Evolutionary conservation across 2,888 invertebrate genomes (phyloP).

Genomic region (Drosophila formosana): DNA sequence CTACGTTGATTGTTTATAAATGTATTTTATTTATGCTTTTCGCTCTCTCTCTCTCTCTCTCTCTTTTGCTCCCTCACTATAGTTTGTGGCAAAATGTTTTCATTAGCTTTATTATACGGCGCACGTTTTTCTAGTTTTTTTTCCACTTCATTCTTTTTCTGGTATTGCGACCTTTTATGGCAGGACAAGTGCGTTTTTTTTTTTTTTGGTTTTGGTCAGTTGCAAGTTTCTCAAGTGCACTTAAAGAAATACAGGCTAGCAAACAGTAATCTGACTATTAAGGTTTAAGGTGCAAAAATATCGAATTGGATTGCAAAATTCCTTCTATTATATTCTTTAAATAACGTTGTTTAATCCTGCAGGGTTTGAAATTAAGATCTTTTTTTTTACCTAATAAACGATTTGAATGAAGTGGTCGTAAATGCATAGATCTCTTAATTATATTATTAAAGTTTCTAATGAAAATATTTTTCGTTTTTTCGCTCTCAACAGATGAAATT

Average conservation of each 20-base stretch:
- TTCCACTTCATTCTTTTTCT: constrained; percentile 28
- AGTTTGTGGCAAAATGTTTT: constrained; percentile 47
- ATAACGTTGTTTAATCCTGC: too few relatives aligned
- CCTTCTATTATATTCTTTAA: too few relatives aligned
- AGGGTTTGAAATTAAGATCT: too few relatives aligned
- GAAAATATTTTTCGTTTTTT: too few relatives aligned
- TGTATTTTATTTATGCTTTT: constrained; percentile 32
- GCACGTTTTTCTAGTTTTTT: constrained; percentile 60
- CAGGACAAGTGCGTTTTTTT: constrained; percentile 63
- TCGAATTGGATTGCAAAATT: not conserved
- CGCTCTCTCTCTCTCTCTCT: not conserved
- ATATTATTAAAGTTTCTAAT: too few relatives aligned
- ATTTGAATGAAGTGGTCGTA: too few relatives aligned
- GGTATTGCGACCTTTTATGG: constrained; percentile 66
- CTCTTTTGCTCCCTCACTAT: not conserved
- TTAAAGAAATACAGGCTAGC: constrained; percentile 34
- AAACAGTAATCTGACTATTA: too few relatives aligned
- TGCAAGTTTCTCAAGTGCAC: constrained; percentile 65
- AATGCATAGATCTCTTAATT: too few relatives aligned
- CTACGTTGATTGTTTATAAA: constrained; percentile 58
- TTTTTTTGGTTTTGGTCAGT: constrained; percentile 36
- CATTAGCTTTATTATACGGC: constrained; percentile 56
- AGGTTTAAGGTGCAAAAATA: too few relatives aligned
- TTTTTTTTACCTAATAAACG: too few relatives aligned
- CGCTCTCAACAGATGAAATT: too few relatives aligned